These are phyloP conservation scores for Brachionus calyciflorus DNA, from an alignment of 1,140 invertebrate genomes.

Conservation along the genomic window DNA sequence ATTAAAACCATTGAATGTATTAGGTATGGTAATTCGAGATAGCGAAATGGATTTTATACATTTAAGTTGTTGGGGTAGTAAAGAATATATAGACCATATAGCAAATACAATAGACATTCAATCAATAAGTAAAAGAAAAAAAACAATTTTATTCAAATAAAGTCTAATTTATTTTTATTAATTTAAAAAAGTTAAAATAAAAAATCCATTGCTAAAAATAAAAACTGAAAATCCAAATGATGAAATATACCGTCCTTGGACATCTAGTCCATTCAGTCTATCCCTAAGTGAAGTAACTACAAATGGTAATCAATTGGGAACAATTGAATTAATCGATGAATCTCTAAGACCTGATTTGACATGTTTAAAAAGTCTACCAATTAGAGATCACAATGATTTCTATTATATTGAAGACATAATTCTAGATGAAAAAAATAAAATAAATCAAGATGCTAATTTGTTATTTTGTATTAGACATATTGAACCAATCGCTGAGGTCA, in stretches of 20 bases:
- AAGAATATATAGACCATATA: conserved; percentile 11
- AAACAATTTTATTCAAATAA: background rate
- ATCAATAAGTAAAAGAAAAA: background rate
- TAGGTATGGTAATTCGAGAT: conserved; percentile 9
- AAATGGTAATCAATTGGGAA: no score
- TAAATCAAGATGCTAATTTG: conserved; percentile 14
- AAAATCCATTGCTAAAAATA: conserved; percentile 12
- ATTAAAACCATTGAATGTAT: conserved; percentile 23
- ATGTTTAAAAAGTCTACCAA: background rate
- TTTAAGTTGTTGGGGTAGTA: conserved; percentile 10
- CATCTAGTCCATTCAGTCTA: background rate
- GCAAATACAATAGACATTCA: background rate
- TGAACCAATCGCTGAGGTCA: background rate
- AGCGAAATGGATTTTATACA: conserved; percentile 15
- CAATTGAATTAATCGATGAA: conserved; percentile 11
- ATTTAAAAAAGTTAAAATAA: background rate
- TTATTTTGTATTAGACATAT: conserved; percentile 23
- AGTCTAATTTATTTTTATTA: background rate
- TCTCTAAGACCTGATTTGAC: background rate
- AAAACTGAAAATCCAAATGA: background rate
- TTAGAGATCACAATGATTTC: conserved; percentile 33
- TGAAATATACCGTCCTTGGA: conserved; percentile 6
- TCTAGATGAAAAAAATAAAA: background rate
- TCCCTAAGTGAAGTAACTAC: background rate
- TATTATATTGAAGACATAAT: conserved; percentile 4